Percentiles rank a stretch among this genome's conserved stretches.
Evolutionary conservation across 1,140 invertebrate species (phyloP).

Genomic region (Brachionus manjavacas): DNA sequence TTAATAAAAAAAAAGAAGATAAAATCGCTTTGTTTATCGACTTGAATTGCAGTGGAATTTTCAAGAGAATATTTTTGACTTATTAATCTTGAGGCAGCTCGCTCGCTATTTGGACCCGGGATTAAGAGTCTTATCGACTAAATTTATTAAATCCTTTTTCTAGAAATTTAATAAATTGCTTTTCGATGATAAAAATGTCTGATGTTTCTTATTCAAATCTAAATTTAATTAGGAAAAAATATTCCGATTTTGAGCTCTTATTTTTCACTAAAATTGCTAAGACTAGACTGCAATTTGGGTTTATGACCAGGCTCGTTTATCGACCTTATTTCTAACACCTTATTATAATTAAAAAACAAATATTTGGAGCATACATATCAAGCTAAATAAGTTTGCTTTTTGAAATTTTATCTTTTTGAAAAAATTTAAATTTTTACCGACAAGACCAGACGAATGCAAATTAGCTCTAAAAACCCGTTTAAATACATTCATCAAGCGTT

Average conservation of each 20-base stretch:
- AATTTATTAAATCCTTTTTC: neutral
- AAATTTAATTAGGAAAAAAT: neutral
- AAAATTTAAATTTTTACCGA: neutral
- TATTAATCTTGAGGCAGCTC: neutral
- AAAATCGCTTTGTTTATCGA: neutral
- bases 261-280: neutral
- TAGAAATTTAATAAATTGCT: neutral
- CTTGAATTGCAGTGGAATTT: neutral
- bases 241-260: neutral
- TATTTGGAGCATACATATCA: neutral
- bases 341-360: slow-evolving; percentile 5
- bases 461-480: neutral
- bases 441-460: neutral
- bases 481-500: neutral
- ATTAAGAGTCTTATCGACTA: slow-evolving; percentile 3
- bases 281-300: slow-evolving; percentile 7
- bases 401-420: neutral
- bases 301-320: slow-evolving; percentile 10
- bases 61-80: neutral
- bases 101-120: neutral
- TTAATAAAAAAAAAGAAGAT: slow-evolving; percentile 17
- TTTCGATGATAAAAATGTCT: slow-evolving; percentile 17
- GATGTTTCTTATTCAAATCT: neutral
- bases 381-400: slow-evolving; percentile 7
- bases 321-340: slow-evolving; percentile 21